A percentile compares a stretch with the other conserved stretches of the same genome.
phyloP scores from a whole-genome alignment of 2,797 vertebrate species.

The Erpetoichthys calabaricus region DNA sequence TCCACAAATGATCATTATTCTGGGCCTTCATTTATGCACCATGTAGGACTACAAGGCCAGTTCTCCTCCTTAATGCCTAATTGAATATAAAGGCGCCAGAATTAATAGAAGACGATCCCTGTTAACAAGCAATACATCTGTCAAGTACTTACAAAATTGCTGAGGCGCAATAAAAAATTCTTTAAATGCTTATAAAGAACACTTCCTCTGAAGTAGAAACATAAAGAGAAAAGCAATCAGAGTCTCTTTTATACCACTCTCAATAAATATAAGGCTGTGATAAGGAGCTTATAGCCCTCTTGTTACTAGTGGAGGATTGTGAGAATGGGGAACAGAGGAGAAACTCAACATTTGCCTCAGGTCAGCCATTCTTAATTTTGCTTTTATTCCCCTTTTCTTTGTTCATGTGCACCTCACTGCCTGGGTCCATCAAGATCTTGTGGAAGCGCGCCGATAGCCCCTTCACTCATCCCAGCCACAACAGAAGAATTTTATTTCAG shows the following conservation, averaged over 20 bases:
- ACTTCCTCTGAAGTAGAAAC: slow-evolving; percentile 33
- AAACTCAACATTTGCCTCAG: slow-evolving; percentile 50
- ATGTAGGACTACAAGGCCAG: too few relatives aligned
- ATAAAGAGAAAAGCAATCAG: slow-evolving; percentile 25
- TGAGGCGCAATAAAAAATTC: slow-evolving; percentile 33
- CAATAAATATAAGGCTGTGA: slow-evolving; percentile 48
- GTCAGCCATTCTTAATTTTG: slow-evolving; percentile 54
- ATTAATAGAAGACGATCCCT: slow-evolving; percentile 10
- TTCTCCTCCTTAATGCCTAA: background rate
- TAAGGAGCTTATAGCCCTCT: slow-evolving; percentile 50
- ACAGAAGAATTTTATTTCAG: too few relatives aligned
- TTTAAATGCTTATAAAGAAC: slow-evolving; percentile 35
- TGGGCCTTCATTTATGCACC: too few relatives aligned
- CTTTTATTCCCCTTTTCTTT: slow-evolving; percentile 23
- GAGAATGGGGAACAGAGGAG: slow-evolving; percentile 40
- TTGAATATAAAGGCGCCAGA: slow-evolving; percentile 13
- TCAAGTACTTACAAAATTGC: slow-evolving; percentile 30
- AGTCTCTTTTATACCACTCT: slow-evolving; percentile 23
- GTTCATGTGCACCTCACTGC: too few relatives aligned
- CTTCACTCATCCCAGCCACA: too few relatives aligned
- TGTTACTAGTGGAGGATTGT: slow-evolving; percentile 29
- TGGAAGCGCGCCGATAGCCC: too few relatives aligned
- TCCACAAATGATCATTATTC: too few relatives aligned
- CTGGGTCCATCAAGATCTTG: too few relatives aligned
- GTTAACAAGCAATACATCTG: slow-evolving; percentile 21